Base-by-base conservation (phyloP, 2,888 invertebrate species). In the Cetonia aurata region DNA sequence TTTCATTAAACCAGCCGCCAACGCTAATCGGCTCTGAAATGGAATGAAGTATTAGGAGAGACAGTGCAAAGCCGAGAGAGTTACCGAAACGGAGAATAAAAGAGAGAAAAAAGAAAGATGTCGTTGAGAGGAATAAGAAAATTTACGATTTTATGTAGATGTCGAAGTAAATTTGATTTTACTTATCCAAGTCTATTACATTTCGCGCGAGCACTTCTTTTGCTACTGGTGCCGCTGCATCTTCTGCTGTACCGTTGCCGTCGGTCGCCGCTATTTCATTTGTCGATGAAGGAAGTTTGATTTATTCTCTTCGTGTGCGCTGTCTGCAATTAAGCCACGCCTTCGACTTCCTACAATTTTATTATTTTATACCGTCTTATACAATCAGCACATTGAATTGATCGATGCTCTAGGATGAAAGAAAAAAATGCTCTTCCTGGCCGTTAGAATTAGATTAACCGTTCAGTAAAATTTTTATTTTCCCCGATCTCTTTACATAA, bases 281-380 rank as follows among this genome's bases (percentile, higher is more conserved):
- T 71, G 71, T 67, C 67, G 59, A 71, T 71, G 66, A 71, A 57
- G 67, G 71, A 71, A 71, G 71, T 71, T 71, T 71, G 71, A 71
- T 71, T 71, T 71, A 71, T 71, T 71, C 71, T 66, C 59, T 66
- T 57, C 71, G 67, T 41, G 71, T 57, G 67, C 71, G 67, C 67
- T 50, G 71, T 71, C 71, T 71, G 71, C 71, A 71, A 71, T 71
- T 59, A 57, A 56, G 46, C 71, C 71, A 67, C 71, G 71, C 71
- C 71, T 66, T 67, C 71, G 59, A 67, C 67, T 71, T 71, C 71
- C 71, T 71, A 67, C 71, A 71, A 71, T 67, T 71, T 71, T 71
- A 71, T 71, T 71, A 71, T 71, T 71, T 71, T 71, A 57, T 57
- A 57, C 59, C 59, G 53, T 62, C 50, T 69, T 60, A 37, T 37